Evolutionary conservation across 2,888 invertebrate species (phyloP).

Genomic region (Ormyrus rosae): DNA sequence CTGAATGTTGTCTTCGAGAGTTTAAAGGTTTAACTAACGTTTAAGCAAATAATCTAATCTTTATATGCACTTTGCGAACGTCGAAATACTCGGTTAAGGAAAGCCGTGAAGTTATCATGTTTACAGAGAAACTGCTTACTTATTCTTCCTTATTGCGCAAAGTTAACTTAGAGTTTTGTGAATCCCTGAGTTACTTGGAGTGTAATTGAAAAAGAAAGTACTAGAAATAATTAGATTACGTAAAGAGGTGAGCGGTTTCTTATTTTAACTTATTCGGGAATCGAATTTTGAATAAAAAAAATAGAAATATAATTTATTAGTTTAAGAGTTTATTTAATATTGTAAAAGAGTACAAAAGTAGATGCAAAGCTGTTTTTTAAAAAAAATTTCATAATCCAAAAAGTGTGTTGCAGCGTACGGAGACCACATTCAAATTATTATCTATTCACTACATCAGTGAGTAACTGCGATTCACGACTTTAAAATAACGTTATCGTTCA

Average conservation of each 20-base stretch:
- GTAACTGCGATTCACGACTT: slow-evolving; percentile 39
- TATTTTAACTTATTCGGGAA: background rate
- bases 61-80: too few relatives aligned
- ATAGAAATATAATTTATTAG: background rate
- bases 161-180: background rate
- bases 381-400: slow-evolving; percentile 17
- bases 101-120: background rate
- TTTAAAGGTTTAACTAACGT: too few relatives aligned
- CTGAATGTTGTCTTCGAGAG: too few relatives aligned
- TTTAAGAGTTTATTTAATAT: background rate
- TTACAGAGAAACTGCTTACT: slow-evolving; percentile 12
- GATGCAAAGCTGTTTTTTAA: slow-evolving; percentile 16
- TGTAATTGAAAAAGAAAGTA: background rate
- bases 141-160: slow-evolving; percentile 13
- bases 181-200: slow-evolving; percentile 17
- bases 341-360: slow-evolving; percentile 2
- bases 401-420: slow-evolving; percentile 19
- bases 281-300: background rate
- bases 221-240: too few relatives aligned
- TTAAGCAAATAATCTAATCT: too few relatives aligned
- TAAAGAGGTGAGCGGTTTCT: too few relatives aligned
- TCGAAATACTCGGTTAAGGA: too few relatives aligned
- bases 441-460: slow-evolving; percentile 15
- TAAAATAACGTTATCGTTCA: slow-evolving; percentile 39
- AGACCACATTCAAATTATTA: slow-evolving; percentile 13